A percentile compares a stretch with the other conserved stretches of the same genome.
These are phyloP conservation scores for Stigmatopora nigra DNA, from an alignment of 2,113 vertebrate species.

Conservation along the genomic window DNA sequence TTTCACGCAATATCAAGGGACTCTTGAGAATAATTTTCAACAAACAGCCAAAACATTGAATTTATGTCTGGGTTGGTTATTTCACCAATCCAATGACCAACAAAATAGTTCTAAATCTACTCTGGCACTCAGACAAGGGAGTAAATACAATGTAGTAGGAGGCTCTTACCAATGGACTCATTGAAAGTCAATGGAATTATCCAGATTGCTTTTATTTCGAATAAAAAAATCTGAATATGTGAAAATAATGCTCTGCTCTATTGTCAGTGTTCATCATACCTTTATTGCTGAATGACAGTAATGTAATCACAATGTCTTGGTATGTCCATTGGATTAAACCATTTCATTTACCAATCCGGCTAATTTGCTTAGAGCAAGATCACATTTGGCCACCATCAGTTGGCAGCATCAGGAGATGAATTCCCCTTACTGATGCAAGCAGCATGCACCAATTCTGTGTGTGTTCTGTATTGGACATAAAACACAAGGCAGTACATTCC, in stretches of 20 bases:
- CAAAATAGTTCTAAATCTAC: too few species aligned
- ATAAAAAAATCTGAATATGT: neutral
- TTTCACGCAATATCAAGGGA: too few species aligned
- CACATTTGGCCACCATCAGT: neutral
- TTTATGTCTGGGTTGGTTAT: too few species aligned
- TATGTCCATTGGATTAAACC: too few species aligned
- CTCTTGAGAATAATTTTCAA: too few species aligned
- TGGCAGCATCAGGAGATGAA: neutral
- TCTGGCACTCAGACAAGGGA: too few species aligned
- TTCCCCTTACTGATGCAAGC: constrained; percentile 10
- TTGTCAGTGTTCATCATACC: neutral
- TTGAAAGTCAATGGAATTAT: too few species aligned
- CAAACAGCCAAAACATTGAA: too few species aligned
- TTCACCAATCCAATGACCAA: too few species aligned
- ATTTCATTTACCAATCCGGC: neutral
- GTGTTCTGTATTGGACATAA: constrained; percentile 21
- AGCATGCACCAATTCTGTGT: constrained; percentile 14
- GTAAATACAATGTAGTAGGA: too few species aligned
- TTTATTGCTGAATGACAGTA: neutral
- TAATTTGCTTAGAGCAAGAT: neutral
- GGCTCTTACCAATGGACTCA: too few species aligned
- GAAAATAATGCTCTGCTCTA: neutral
- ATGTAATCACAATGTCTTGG: neutral
- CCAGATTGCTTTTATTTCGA: too few species aligned
- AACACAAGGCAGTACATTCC: constrained; percentile 2